Evolutionary conservation across 2,888 invertebrate genomes (phyloP).

Genomic region (Carpatolechia fugitivella): DNA sequence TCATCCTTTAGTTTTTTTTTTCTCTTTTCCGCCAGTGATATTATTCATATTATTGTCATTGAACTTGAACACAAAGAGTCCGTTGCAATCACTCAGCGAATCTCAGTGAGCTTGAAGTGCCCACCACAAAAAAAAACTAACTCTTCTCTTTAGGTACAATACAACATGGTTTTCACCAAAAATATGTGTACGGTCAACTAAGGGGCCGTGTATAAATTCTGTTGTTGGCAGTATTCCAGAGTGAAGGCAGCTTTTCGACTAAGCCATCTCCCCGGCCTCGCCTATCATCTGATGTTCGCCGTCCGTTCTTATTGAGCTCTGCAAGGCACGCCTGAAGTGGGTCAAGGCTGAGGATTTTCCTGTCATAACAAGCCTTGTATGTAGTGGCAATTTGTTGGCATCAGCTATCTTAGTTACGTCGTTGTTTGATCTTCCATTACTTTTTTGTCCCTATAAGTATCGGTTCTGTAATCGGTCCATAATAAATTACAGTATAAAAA

Average conservation of each 20-base stretch:
- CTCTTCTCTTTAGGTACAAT: neutral
- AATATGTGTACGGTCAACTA: conserved; percentile 10
- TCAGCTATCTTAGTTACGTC: conserved; percentile 4
- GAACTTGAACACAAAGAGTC: too few relatives aligned
- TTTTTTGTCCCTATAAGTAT: too few relatives aligned
- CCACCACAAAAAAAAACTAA: too few relatives aligned
- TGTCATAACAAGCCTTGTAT: conserved; percentile 12
- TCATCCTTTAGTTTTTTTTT: too few relatives aligned
- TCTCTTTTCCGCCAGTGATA: too few relatives aligned
- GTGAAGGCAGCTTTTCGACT: conserved; percentile 7
- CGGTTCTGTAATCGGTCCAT: too few relatives aligned
- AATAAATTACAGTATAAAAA: too few relatives aligned
- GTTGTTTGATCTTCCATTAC: too few relatives aligned
- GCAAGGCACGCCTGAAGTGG: neutral
- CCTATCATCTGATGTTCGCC: conserved; percentile 13
- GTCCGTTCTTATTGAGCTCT: conserved; percentile 10
- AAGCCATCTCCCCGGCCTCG: conserved; percentile 1
- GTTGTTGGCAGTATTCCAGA: conserved; percentile 11
- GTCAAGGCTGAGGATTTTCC: conserved; percentile 12
- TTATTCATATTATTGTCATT: too few relatives aligned
- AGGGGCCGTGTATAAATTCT: conserved; percentile 11
- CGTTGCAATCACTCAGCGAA: too few relatives aligned
- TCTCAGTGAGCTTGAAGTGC: too few relatives aligned
- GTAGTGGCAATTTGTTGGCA: conserved; percentile 16
- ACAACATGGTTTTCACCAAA: neutral